Conservation (phyloP, 1,140 invertebrate genomes). For the Homarus americanus region DNA sequence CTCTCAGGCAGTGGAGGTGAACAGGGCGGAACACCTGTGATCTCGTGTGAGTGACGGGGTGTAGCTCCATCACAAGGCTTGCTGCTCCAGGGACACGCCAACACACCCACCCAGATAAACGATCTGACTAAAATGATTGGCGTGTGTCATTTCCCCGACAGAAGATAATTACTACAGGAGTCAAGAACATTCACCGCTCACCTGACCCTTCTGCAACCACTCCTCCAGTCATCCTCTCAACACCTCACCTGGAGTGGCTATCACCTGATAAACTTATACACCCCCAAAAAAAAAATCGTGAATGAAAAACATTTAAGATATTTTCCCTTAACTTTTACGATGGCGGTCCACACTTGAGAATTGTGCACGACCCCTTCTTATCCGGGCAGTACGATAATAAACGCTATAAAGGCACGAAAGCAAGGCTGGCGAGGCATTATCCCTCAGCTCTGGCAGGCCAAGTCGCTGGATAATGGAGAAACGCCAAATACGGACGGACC, state of each 20-base stretch:
- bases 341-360: not conserved
- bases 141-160: not conserved
- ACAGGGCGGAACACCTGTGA: no score
- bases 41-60: no score
- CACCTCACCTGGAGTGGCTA: no score
- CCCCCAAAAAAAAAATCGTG: no score
- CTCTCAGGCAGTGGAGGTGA: no score
- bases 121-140: not conserved
- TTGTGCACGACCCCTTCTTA: constrained; percentile 2
- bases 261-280: no score
- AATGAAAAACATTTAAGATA: no score
- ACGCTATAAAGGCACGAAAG: constrained; percentile 21
- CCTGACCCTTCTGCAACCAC: not conserved
- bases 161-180: not conserved
- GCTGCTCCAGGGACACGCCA: no score
- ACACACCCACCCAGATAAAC: not conserved
- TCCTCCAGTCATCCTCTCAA: no score
- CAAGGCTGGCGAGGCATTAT: not conserved
- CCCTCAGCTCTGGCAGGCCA: not conserved
- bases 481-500: constrained; percentile 34
- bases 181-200: not conserved
- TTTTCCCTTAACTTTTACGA: not conserved
- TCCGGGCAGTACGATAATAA: constrained; percentile 23
- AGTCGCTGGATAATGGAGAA: constrained; percentile 31
- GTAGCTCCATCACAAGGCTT: no score